Evolutionary conservation across 1,140 invertebrate genomes (phyloP), one percentile per base, ranked within the genome.

Genomic region (Campoletis sonorensis): DNA sequence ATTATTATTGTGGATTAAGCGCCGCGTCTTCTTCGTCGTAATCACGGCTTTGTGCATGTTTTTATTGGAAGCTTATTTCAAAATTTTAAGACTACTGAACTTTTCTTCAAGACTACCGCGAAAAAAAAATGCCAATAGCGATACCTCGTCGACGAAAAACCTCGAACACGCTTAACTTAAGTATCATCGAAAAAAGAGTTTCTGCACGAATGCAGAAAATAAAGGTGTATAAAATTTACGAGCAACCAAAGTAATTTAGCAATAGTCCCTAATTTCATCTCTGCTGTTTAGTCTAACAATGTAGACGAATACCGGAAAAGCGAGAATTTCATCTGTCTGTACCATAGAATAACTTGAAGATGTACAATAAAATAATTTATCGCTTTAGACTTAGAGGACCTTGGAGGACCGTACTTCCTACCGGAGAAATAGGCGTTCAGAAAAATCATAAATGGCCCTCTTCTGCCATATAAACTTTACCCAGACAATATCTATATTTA

Each of bases 321-420:
- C 18, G 18, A n/a, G 16, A 58, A 10, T 70, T 16, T 18, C 5
- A 30, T 16, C 27, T 70, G 15, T 82, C 78, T 79, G 72, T 79
- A 72, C 54, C 79, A 79, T 64, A 76, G 81, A 88, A 87, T 87
- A 87, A 87, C 82, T 67, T 79, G 16, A 78, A 83, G 75, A 80
- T 37, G 83, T 49, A 79, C 81, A 88, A 86, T 88, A 88, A 88
- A 88, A 83, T 84, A 83, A 87, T 88, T 88, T 83, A 83, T 45
- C 58, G 54, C 27, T 77, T n/a, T 23, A 4, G 45, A 18, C 58
- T 18, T 7, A 23, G 76, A n/a, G 30, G n/a, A 77, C 73, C 51
- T 77, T 64, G 51, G 51, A 77, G 73, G 4, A 61, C 26, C 54
- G 64, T 45, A 78, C 67, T 78, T 78, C 37, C 58, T 16, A 45